phyloP scores from a whole-genome alignment of 2,113 vertebrate genomes.

The Aleadryas rufinucha region DNA sequence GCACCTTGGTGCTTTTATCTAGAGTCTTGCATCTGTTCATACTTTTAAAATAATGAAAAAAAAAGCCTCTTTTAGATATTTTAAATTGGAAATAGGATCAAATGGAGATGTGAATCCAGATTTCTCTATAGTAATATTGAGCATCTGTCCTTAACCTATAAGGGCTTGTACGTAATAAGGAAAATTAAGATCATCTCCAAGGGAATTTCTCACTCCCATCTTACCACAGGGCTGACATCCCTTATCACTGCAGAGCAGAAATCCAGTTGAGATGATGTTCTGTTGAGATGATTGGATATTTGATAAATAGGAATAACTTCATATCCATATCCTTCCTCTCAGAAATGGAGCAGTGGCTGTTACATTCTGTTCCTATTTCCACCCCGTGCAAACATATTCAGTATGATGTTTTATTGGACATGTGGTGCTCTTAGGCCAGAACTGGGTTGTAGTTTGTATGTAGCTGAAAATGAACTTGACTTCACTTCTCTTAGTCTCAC shows the following conservation, averaged over 20 bases:
- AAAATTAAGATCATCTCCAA: not conserved
- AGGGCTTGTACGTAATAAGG: not conserved
- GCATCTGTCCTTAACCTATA: not conserved
- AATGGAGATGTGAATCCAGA: not conserved
- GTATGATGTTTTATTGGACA: not conserved
- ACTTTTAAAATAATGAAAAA: not conserved
- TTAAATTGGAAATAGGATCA: not conserved
- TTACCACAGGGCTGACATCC: not conserved
- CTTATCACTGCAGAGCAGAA: not conserved
- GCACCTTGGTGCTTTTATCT: not conserved
- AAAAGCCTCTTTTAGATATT: not conserved
- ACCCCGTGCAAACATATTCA: not conserved
- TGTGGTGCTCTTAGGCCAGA: not conserved
- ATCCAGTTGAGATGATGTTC: not conserved
- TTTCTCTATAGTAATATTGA: not conserved
- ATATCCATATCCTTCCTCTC: not conserved
- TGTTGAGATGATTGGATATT: not conserved
- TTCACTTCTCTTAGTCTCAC: not conserved
- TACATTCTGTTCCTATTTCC: not conserved
- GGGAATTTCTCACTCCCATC: not conserved
- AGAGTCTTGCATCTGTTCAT: not conserved
- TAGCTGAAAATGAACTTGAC: not conserved
- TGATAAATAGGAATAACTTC: not conserved
- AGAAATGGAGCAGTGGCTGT: not conserved
- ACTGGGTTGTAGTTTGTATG: not conserved